Base-by-base conservation (phyloP, 1,140 invertebrate species). In the Meloidogyne floridensis region DNA sequence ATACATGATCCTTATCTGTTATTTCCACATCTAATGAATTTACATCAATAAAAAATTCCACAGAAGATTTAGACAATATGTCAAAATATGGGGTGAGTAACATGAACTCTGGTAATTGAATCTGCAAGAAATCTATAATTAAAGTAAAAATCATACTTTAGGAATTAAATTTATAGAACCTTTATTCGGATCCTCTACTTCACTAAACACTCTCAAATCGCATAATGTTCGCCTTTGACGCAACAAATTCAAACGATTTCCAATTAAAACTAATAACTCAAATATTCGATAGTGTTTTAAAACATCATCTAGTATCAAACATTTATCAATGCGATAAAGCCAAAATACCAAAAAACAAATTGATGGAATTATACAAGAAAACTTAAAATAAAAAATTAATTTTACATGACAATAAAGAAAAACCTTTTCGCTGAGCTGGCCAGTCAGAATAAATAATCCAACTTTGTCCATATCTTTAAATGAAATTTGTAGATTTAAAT, bases 371-470 rank as follows among this genome's bases (percentile, higher is more conserved):
- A 70, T 47, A 9, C 81, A 80, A 53, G 59, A 82, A 70, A 69
- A 77, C 81, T 71, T 56, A 2, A 81, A 54, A 69, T 51, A 81
- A 70, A 18, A 54, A 9, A 15, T 69, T 20, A 32, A 20, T 72
- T 4, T 11, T 20, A 18, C 15, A 32, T 18, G 11, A 72, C 8
- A 72, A 20, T 8, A 11, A 53, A 81, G 20, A 59, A 32, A 18
- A 8, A 82, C 74, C 72, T 78, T 82, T 47, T 78, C 76, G 43
- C 81, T 77, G 8, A 81, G 51, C 42, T 82, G 69, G 2, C 81
- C 82, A 69, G 81, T 72, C 18, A 83, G 32, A 2, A 77, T 71
- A 32, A 75, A 83, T 2, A 82, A 70, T 20, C 81, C 81, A n/a
- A 83, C 5, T 20, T 83, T 72, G 70, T 83, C 81, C 42, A 84